Evolutionary conservation across 2,797 vertebrate species (phyloP).

Genomic region (Onychomys leucogaster): DNA sequence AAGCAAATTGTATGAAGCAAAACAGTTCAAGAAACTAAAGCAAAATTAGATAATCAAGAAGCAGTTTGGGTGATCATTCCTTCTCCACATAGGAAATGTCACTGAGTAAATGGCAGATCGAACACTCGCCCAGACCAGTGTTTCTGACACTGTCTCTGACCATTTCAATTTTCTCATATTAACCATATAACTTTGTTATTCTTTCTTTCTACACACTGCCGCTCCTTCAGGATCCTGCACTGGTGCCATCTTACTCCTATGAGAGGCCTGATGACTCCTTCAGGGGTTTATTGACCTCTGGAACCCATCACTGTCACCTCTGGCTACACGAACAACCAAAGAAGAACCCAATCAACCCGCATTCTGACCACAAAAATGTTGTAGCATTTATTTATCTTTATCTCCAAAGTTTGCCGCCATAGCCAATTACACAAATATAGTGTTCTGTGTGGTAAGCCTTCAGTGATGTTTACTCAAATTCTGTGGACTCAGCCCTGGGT

Average conservation of each 20-base stretch:
- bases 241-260: neutral
- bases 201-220: neutral
- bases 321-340: neutral
- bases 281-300: neutral
- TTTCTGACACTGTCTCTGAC: neutral
- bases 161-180: neutral
- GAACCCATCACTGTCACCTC: neutral
- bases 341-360: neutral
- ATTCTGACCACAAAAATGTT: neutral
- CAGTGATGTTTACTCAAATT: neutral
- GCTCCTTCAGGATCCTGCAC: neutral
- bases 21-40: slow-evolving; percentile 10
- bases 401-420: neutral
- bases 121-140: neutral
- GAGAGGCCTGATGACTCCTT: neutral
- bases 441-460: neutral
- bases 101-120: neutral
- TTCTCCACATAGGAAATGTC: neutral
- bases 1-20: neutral
- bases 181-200: neutral
- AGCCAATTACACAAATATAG: neutral
- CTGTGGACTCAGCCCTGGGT: neutral
- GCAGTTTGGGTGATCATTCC: neutral
- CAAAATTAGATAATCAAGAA: neutral
- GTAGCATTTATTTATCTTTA: neutral